Evolutionary conservation across 2,888 invertebrate genomes (phyloP), one percentile per base, ranked within the genome.

Genomic region (Mesorhabditis sp.): DNA sequence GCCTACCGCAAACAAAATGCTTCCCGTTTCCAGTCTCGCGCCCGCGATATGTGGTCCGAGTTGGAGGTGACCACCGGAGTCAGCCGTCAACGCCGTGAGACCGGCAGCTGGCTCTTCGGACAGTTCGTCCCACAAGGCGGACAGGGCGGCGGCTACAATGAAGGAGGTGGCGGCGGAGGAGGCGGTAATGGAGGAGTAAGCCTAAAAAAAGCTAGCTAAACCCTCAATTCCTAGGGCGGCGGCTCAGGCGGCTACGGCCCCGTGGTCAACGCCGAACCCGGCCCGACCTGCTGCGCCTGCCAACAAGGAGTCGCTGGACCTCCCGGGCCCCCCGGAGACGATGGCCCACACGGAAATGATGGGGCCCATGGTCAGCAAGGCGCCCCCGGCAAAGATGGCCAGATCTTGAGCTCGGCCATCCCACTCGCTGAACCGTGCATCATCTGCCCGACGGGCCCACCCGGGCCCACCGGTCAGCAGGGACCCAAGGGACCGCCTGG

Each of bases 11-110:
- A 28, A 28, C 28, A 28, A 28, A 28, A 28, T 28, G 28, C 28
- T 28, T 28, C 28, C 28, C 28, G 4, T 41, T 75, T 78, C 7
- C 67, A 82, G 75, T 76, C 80, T 67, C 81, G 83, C 67, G 77
- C 82, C 45, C 80, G 82, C 68, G 83, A 83, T 76, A 83, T 83
- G 83, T 84, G 84, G 84, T 78, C 83, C 58, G 84, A 84, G 76
- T 84, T 84, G 83, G 83, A 84, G 71, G 81, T 83, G 43, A 74
- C 79, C 64, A 80, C 80, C 61, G 77, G 77, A 67, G 72, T 75
- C 45, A 70, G 73, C 43, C 71, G 77, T 45, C 67, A 70, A 68
- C 72, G 72, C 69, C 74, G 77, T 68, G 71, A 74, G 63, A 43
- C 68, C 67, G 74, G 80, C 62, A 80, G 76, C 65, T 82, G 82